Conservation (phyloP, 1,140 invertebrate species). For the Glomeris maerens region DNA sequence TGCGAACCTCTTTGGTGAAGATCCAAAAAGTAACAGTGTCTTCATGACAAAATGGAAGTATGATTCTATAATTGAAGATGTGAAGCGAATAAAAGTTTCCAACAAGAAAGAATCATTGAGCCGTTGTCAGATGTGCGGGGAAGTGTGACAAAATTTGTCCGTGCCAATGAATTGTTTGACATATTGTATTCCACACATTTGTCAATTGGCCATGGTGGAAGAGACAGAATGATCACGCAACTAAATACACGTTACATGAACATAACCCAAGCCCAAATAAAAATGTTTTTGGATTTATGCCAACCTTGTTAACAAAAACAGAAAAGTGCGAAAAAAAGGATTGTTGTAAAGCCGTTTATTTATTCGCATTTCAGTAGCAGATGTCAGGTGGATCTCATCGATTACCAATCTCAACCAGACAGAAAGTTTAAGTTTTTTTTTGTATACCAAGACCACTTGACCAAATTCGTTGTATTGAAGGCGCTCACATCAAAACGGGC, state of each 20-base stretch:
- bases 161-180: slow-evolving; percentile 12
- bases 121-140: background rate
- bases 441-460: slow-evolving; percentile 35
- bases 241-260: slow-evolving; percentile 11
- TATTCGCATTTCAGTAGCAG: slow-evolving; percentile 11
- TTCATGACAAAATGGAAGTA: too few relatives aligned
- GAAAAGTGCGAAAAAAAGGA: slow-evolving; percentile 1
- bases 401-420: slow-evolving; percentile 31
- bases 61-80: slow-evolving; percentile 9
- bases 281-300: slow-evolving; percentile 12
- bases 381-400: slow-evolving; percentile 36
- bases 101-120: slow-evolving; percentile 11
- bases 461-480: slow-evolving; percentile 31
- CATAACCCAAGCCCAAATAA: slow-evolving; percentile 6
- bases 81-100: slow-evolving; percentile 11
- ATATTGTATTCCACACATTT: slow-evolving; percentile 9
- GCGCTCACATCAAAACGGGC: slow-evolving; percentile 28
- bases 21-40: too few relatives aligned
- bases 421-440: slow-evolving; percentile 32
- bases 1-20: too few relatives aligned
- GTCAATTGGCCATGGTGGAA: slow-evolving; percentile 8
- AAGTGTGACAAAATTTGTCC: slow-evolving; percentile 6
- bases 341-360: slow-evolving; percentile 10
- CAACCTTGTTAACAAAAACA: slow-evolving; percentile 1
- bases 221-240: slow-evolving; percentile 11